phyloP scores from a whole-genome alignment of 2,888 invertebrate species.

The Lamellibrachia columna region DNA sequence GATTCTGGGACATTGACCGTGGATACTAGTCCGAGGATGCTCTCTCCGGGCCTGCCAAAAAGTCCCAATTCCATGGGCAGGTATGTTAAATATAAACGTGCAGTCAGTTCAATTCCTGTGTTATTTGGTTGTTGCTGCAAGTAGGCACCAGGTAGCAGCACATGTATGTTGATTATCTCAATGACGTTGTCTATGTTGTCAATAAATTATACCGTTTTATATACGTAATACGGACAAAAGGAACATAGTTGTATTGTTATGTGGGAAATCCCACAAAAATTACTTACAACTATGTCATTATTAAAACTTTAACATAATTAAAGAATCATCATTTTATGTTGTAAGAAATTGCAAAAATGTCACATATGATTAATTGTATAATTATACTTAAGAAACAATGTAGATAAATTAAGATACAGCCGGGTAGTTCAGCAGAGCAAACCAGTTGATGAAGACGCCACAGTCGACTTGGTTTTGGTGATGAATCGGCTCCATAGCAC shows the following conservation, averaged over 20 bases:
- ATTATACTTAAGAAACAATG: background rate
- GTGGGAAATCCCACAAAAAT: background rate
- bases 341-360: background rate
- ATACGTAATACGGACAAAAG: background rate
- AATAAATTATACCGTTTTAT: background rate
- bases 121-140: background rate
- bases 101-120: background rate
- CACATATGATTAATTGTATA: background rate
- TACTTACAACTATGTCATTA: background rate
- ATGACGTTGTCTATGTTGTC: background rate
- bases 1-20: constrained; percentile 49
- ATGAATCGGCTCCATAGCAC: background rate
- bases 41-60: constrained; percentile 28
- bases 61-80: constrained; percentile 56
- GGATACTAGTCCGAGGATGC: constrained; percentile 45
- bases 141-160: background rate
- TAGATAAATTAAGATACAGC: background rate
- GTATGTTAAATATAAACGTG: constrained; percentile 39
- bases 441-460: no score
- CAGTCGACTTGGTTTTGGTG: background rate
- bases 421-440: no score
- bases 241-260: background rate
- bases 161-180: background rate
- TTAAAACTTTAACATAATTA: background rate
- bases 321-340: background rate